Base-by-base conservation (phyloP, 2,113 vertebrate species). In the Coturnix japonica region DNA sequence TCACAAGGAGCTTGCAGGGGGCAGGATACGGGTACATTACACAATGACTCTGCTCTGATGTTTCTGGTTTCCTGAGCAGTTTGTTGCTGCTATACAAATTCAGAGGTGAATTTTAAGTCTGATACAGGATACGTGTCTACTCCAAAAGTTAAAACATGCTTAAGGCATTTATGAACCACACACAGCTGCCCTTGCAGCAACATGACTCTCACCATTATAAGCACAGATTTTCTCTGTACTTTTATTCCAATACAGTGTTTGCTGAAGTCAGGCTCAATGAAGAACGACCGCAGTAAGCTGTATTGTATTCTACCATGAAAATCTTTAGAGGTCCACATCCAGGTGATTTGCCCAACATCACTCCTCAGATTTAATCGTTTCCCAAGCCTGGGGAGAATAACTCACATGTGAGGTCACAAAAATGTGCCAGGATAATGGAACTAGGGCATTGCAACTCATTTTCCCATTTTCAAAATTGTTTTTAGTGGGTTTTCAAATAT, bases 161-260 rank as follows among this genome's bases (percentile, higher is more conserved):
- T 63, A 31, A 33, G 6, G 26, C 23, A 14, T 33, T 75, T 73
- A 46, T 51, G n/a, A 83, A 10, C n/a, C 44, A 44, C n/a, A 30
- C 9, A 13, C 1, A 8, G 5, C 26, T 63, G 43, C 11, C 11
- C 30, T 61, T 0, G 1, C 15, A 46, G n/a, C 0, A 2, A 44
- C 7, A 4, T 1, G 1, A 5, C 8, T 59, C 28, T 60, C 23
- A 57, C 15, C 18, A 31, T 3, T 5, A 21, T 9, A 53, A 65
- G 21, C 2, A 33, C 12, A 30, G 6, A 26, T 3, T 41, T 79
- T 28, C 19, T 39, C 3, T 60, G 47, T 61, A 33, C 26, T 22
- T 90, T 67, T 75, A 31, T 47, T 69, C 17, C 54, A 65, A 15
- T 0, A 1, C 2, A 71, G 4, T 4, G 1, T 56, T 53, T 80